Conservation (phyloP, 2,888 invertebrate genomes). For the Acleris cristana region DNA sequence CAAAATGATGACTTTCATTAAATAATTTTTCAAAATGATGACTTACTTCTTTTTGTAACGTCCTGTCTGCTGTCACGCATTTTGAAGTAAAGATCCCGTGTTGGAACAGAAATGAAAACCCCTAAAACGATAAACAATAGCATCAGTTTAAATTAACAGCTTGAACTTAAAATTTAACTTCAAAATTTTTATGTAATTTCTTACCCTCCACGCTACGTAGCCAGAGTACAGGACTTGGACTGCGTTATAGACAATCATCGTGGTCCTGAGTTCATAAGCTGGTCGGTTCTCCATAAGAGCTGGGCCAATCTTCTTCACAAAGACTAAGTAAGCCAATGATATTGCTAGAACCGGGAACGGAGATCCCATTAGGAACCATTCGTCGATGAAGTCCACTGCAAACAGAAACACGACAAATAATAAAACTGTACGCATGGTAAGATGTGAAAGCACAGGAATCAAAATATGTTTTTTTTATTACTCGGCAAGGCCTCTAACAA, state of each 20-base stretch:
- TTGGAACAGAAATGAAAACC: neutral
- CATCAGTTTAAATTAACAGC: no score
- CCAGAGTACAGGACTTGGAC: slow-evolving; percentile 16
- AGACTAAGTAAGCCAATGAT: slow-evolving; percentile 5
- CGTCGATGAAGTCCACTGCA: slow-evolving; percentile 25
- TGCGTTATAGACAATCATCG: slow-evolving; percentile 13
- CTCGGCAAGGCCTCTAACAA: no score
- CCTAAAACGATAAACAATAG: neutral
- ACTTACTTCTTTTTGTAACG: neutral
- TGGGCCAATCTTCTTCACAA: slow-evolving; percentile 23
- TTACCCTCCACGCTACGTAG: slow-evolving; percentile 14
- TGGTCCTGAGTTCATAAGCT: slow-evolving; percentile 8
- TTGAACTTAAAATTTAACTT: no score
- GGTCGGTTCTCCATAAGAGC: slow-evolving; percentile 16
- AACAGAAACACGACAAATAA: neutral
- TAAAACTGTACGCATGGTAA: neutral
- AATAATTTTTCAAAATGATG: neutral
- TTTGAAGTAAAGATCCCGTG: neutral
- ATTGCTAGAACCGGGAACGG: slow-evolving; percentile 17
- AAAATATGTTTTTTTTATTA: no score
- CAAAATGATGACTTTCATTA: neutral
- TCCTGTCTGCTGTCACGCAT: neutral
- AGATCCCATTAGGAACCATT: slow-evolving; percentile 24
- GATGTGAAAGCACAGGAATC: no score
- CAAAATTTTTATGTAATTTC: neutral